Evolutionary conservation across 2,888 invertebrate species (phyloP).

Genomic region (Trisateles emortualis): DNA sequence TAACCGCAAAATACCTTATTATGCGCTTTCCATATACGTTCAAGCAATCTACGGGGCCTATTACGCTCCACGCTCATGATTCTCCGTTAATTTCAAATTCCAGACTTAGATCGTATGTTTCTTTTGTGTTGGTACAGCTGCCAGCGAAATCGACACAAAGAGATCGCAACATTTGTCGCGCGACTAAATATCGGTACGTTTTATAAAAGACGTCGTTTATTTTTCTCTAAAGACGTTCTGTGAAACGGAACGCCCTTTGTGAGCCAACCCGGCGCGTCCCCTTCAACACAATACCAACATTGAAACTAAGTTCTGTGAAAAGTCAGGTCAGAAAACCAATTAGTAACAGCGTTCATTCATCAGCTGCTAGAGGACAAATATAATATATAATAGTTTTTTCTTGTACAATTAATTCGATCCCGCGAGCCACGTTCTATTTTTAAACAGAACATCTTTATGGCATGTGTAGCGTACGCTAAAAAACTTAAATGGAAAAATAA

Average conservation of each 20-base stretch:
- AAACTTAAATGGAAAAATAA: conserved; percentile 70
- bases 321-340: conserved; percentile 71
- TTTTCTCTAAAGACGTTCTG: conserved; percentile 71
- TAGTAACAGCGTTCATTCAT: conserved; percentile 67
- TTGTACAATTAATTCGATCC: conserved; percentile 58
- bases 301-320: conserved; percentile 62
- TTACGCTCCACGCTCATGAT: conserved; percentile 76
- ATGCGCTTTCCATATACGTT: conserved; percentile 85
- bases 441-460: conserved; percentile 66
- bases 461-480: conserved; percentile 65
- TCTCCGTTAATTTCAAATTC: conserved; percentile 81
- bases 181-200: conserved; percentile 70
- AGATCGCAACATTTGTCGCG: conserved; percentile 81
- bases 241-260: conserved; percentile 80
- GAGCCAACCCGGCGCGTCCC: conserved; percentile 59
- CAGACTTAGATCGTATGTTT: conserved; percentile 70
- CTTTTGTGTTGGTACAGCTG: conserved; percentile 80
- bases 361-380: conserved; percentile 60
- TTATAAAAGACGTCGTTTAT: conserved; percentile 77
- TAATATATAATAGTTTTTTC: conserved; percentile 54
- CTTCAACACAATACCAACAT: conserved; percentile 57
- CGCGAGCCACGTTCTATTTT: conserved; percentile 60
- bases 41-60: conserved; percentile 78
- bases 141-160: conserved; percentile 75
- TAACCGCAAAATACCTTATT: conserved; percentile 86